Base-by-base conservation (phyloP, 2,888 invertebrate species). In the Eurois occulta region DNA sequence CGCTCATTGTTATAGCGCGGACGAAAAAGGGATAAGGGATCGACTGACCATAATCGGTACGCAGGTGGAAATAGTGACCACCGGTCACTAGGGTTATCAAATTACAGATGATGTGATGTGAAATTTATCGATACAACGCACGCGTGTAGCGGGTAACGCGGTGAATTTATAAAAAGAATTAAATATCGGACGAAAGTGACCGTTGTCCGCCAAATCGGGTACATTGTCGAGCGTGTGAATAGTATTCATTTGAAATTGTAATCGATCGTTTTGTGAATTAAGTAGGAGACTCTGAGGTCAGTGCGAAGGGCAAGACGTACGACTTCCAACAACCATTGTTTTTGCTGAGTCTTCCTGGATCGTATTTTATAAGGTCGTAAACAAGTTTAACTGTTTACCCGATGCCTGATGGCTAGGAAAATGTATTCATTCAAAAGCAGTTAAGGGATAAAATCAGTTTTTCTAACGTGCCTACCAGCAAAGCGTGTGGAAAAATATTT, bases 51-150 rank as follows among this genome's bases (percentile, higher is more conserved):
- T 85, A 85, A 86, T 90, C 91, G 87, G 80, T 83, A 74, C 87
- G 92, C 95, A 95, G 95, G 95, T 95, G 95, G 92, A 94, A 90
- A 90, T 87, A 89, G 84, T 96, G 96, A 95, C 95, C 96, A 94
- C 93, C 93, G 96, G 95, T 96, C 95, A 95, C 89, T 90, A 85
- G 88, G 90, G 90, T 91, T 95, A 94, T 96, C 95, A 90, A 90
- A 91, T 96, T 95, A 94, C 95, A 86, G 89, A 89, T 90, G 91
- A 92, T 87, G 84, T 90, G 92, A 94, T 94, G 95, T 92, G 94
- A 94, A 95, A 95, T 95, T 94, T 95, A 95, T 94, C 88, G 94
- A 90, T 84, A 87, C 87, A 86, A 84, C 80, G 81, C 83, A 87
- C 75, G 88, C 92, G 90, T 93, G 95, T 93, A 90, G 85, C 86